A percentile compares a stretch with the other conserved stretches of the same genome.
These are phyloP conservation scores for Drosophila sechellia DNA, from an alignment of 1,140 invertebrate species.

Conservation along the genomic window DNA sequence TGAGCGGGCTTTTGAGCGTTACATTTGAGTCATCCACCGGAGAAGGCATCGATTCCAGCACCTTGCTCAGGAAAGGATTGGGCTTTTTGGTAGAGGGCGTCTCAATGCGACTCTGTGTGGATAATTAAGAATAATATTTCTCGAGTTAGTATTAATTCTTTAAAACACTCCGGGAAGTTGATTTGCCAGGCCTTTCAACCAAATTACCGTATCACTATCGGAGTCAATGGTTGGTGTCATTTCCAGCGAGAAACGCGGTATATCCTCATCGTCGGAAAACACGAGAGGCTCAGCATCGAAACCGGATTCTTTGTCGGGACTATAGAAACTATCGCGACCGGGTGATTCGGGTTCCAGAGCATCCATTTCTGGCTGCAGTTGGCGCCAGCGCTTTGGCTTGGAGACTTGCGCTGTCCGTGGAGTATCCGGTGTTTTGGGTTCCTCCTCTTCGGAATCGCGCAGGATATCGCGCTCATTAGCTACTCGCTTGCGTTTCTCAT, in stretches of 20 bases:
- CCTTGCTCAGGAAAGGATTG: slow-evolving; percentile 70
- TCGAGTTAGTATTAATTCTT: neutral
- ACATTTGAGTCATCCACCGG: slow-evolving; percentile 74
- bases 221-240: slow-evolving; percentile 83
- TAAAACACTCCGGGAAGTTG: too few species aligned
- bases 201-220: slow-evolving; percentile 85
- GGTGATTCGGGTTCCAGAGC: slow-evolving; percentile 67
- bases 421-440: slow-evolving; percentile 30
- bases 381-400: slow-evolving; percentile 62
- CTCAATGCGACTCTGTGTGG: slow-evolving; percentile 77
- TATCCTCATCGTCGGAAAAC: slow-evolving; percentile 88
- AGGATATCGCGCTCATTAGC: slow-evolving; percentile 80
- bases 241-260: slow-evolving; percentile 85
- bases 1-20: slow-evolving; percentile 67
- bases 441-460: slow-evolving; percentile 79
- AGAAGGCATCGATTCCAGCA: slow-evolving; percentile 63
- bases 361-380: slow-evolving; percentile 67
- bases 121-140: neutral
- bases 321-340: slow-evolving; percentile 87
- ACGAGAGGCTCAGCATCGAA: slow-evolving; percentile 87
- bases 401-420: slow-evolving; percentile 29
- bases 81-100: slow-evolving; percentile 75
- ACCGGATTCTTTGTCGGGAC: slow-evolving; percentile 87
- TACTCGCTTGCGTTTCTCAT: slow-evolving; percentile 79
- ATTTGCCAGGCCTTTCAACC: slow-evolving; percentile 22